phyloP scores from a whole-genome alignment of 2,113 vertebrate genomes.

The Halichoerus grypus region DNA sequence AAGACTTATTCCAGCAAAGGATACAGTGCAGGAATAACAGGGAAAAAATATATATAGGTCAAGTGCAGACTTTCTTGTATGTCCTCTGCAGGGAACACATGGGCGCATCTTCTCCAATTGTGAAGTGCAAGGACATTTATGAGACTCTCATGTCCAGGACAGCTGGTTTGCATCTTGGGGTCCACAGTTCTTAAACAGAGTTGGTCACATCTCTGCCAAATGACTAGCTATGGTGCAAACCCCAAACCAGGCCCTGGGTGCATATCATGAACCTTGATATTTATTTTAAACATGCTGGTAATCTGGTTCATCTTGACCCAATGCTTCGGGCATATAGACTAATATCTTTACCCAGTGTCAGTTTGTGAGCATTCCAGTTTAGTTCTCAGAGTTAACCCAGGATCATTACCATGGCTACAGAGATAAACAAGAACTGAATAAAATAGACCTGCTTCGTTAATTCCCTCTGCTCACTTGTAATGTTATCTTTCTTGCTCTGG shows the following conservation, averaged over 20 bases:
- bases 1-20: not conserved
- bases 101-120: not conserved
- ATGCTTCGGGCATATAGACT: not conserved
- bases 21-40: not conserved
- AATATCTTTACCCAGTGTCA: not conserved
- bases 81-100: not conserved
- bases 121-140: not conserved
- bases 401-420: not conserved
- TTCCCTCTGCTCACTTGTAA: not conserved
- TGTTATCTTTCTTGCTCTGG: not conserved
- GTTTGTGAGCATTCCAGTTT: not conserved
- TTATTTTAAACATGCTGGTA: not conserved
- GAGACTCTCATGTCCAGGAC: not conserved
- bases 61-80: not conserved
- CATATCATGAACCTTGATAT: not conserved
- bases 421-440: not conserved
- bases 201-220: not conserved
- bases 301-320: not conserved
- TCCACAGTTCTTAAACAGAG: not conserved
- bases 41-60: not conserved
- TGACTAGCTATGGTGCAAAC: not conserved
- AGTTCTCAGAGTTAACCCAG: slow-evolving; percentile 30
- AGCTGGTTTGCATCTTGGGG: not conserved
- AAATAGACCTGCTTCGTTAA: not conserved
- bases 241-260: not conserved